phyloP scores from a whole-genome alignment of 2,797 vertebrate genomes.

The Gallinago stenura region DNA sequence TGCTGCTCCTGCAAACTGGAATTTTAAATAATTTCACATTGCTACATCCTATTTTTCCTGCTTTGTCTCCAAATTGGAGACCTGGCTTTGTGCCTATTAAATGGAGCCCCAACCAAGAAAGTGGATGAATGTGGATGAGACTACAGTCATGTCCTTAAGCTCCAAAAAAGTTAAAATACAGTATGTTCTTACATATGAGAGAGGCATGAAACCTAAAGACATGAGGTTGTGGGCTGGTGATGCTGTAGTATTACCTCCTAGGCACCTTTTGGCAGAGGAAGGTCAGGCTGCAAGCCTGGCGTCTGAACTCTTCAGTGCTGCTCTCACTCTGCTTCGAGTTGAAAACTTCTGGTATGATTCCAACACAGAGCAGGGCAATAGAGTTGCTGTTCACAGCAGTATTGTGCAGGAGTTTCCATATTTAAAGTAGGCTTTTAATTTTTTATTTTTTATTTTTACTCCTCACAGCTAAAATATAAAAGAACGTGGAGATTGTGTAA shows the following conservation, averaged over 20 bases:
- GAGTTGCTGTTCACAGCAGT: not conserved
- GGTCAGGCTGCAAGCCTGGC: not conserved
- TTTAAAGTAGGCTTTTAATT: not conserved
- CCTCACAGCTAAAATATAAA: not conserved
- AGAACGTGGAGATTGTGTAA: not conserved
- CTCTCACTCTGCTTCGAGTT: not conserved
- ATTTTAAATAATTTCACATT: not conserved
- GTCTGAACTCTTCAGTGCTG: not conserved
- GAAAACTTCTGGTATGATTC: not conserved
- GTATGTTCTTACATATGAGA: not conserved
- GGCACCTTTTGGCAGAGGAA: not conserved
- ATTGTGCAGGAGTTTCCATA: not conserved
- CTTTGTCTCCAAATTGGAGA: not conserved
- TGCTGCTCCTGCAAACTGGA: not conserved
- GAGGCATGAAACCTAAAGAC: not conserved
- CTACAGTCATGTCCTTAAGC: accelerated
- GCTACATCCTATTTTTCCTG: not conserved
- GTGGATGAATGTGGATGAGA: not conserved
- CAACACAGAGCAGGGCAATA: accelerated
- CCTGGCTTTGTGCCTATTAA: not conserved
- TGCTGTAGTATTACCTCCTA: not conserved
- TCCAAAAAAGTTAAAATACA: not conserved
- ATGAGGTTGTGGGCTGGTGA: not conserved
- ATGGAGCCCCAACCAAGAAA: not conserved
- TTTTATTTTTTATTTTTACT: not conserved